A percentile compares a stretch with the other conserved stretches of the same genome.
Evolutionary conservation across 2,113 vertebrate species (phyloP).

Genomic region (Callorhinus ursinus): DNA sequence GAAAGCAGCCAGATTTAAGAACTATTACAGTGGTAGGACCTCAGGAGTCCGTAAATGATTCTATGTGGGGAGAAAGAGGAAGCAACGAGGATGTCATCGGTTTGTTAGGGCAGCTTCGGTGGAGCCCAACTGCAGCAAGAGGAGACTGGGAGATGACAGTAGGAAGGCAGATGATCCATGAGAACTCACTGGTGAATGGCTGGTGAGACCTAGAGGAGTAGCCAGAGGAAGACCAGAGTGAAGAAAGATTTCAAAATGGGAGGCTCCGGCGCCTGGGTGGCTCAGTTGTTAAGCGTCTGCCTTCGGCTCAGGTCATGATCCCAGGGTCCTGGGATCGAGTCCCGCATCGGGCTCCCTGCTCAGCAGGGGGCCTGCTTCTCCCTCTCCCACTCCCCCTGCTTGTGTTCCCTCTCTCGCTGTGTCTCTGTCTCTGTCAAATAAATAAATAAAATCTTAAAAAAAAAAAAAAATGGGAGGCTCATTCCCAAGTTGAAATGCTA

Average conservation of each 20-base stretch:
- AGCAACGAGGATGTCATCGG: not conserved
- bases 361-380: no score
- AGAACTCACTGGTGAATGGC: not conserved
- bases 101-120: not conserved
- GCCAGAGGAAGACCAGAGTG: not conserved
- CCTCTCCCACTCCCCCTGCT: no score
- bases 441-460: no score
- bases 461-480: no score
- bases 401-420: no score
- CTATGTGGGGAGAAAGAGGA: not conserved
- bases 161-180: not conserved
- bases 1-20: not conserved
- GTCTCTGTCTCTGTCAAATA: no score
- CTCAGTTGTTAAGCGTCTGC: no score
- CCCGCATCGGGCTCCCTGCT: no score
- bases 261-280: no score
- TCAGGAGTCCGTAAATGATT: not conserved
- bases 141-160: not conserved
- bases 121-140: not conserved
- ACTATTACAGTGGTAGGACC: no score
- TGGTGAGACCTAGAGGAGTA: not conserved
- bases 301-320: no score
- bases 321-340: no score
- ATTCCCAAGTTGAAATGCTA: not conserved
- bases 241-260: not conserved